These are phyloP conservation scores for Hyperoodon ampullatus DNA, from an alignment of 2,113 vertebrate genomes.

Conservation along the genomic window DNA sequence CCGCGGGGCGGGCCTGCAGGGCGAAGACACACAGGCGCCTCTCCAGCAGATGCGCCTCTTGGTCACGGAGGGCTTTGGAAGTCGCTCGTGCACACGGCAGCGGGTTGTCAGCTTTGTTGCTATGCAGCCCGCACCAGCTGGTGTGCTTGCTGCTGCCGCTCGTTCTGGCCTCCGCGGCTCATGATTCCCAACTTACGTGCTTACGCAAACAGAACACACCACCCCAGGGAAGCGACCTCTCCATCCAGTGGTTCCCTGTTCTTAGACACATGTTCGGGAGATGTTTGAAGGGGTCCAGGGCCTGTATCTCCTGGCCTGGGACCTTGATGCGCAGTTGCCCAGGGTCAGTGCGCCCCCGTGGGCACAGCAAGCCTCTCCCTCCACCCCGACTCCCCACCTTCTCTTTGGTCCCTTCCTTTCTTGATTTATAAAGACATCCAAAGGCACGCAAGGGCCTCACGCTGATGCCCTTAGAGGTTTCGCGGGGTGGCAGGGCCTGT, in stretches of 20 bases:
- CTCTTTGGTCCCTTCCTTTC: background rate
- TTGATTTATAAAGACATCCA: background rate
- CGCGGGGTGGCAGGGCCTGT: background rate
- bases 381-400: rapidly evolving
- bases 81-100: background rate
- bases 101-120: background rate
- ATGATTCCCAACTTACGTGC: background rate
- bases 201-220: background rate
- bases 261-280: background rate
- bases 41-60: background rate
- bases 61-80: background rate
- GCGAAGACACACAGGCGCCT: rapidly evolving
- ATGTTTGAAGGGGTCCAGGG: background rate
- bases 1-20: background rate
- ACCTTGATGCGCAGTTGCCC: background rate
- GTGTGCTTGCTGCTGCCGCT: background rate
- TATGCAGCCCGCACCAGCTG: background rate
- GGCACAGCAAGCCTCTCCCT: background rate
- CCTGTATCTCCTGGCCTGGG: background rate
- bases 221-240: background rate
- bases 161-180: background rate
- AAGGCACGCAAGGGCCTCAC: no score
- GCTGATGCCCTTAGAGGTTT: background rate
- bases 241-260: rapidly evolving
- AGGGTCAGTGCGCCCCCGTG: rapidly evolving